phyloP scores from a whole-genome alignment of 2,888 invertebrate genomes.

The Ypsolopha sequella region DNA sequence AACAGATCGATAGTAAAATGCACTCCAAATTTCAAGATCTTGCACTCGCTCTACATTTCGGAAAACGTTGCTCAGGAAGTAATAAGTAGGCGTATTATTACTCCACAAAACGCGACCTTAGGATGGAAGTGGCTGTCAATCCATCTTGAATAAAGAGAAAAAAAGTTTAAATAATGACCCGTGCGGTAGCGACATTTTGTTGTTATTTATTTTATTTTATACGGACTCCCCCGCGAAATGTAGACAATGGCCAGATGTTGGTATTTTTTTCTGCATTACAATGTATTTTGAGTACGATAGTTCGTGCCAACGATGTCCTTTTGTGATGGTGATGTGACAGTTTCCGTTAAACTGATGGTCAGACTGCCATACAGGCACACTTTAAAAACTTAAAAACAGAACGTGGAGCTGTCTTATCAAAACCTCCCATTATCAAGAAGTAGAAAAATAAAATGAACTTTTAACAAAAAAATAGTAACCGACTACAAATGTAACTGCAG shows the following conservation, averaged over 20 bases:
- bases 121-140: slow-evolving; percentile 66
- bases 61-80: slow-evolving; percentile 28
- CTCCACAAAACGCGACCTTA: slow-evolving; percentile 21
- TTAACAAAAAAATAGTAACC: too few species aligned
- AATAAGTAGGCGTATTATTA: slow-evolving; percentile 68
- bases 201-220: slow-evolving; percentile 54
- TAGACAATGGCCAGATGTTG: slow-evolving; percentile 67
- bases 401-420: too few species aligned
- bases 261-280: slow-evolving; percentile 60
- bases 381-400: too few species aligned
- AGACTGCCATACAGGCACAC: too few species aligned
- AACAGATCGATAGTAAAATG: neutral
- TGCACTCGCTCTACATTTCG: neutral
- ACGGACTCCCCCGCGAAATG: slow-evolving; percentile 49
- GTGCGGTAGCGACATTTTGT: slow-evolving; percentile 66
- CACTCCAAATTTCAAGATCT: neutral
- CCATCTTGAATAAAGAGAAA: slow-evolving; percentile 19
- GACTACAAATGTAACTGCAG: too few species aligned
- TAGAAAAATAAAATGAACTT: too few species aligned
- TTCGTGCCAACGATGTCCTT: slow-evolving; percentile 15
- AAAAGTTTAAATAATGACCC: slow-evolving; percentile 55
- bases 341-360: slow-evolving; percentile 38
- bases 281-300: slow-evolving; percentile 57
- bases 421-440: too few species aligned
- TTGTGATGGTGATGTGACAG: slow-evolving; percentile 36